Evolutionary conservation across 2,797 vertebrate species (phyloP).

Genomic region (Periparus ater): DNA sequence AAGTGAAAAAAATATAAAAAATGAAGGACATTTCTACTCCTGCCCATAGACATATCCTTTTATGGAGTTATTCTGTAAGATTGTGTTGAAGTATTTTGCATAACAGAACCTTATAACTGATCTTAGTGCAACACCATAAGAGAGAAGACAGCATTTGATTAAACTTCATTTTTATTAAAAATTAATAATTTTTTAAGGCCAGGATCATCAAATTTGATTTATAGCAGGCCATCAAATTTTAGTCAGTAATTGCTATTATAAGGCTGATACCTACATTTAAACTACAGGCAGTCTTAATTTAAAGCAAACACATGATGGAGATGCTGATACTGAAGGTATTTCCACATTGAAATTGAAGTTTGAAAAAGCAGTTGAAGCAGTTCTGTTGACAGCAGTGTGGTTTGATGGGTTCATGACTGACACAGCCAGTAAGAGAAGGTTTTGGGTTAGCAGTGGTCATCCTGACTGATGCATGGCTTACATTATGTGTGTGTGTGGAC

Average conservation of each 20-base stretch:
- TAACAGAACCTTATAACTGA: not conserved
- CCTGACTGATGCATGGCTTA: not conserved
- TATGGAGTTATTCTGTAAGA: not conserved
- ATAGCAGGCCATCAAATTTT: not conserved
- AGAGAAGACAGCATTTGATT: not conserved
- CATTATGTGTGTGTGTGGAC: not conserved
- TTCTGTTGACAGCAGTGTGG: not conserved
- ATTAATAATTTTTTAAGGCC: not conserved
- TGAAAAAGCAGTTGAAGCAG: not conserved
- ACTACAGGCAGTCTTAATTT: not conserved
- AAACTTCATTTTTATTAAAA: not conserved
- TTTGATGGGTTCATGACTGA: not conserved
- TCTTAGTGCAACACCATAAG: not conserved
- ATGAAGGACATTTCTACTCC: not conserved
- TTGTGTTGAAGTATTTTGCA: not conserved
- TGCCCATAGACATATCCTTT: not conserved
- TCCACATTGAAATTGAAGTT: not conserved
- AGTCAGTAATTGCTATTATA: not conserved
- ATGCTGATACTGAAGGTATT: not conserved
- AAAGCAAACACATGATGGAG: not conserved
- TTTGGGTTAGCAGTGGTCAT: not conserved
- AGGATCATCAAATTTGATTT: not conserved
- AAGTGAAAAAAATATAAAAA: not conserved
- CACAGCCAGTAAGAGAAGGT: not conserved
- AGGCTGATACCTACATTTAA: not conserved